Evolutionary conservation across 1,140 invertebrate genomes (phyloP).

Genomic region (Caenorhabditis tropicalis): DNA sequence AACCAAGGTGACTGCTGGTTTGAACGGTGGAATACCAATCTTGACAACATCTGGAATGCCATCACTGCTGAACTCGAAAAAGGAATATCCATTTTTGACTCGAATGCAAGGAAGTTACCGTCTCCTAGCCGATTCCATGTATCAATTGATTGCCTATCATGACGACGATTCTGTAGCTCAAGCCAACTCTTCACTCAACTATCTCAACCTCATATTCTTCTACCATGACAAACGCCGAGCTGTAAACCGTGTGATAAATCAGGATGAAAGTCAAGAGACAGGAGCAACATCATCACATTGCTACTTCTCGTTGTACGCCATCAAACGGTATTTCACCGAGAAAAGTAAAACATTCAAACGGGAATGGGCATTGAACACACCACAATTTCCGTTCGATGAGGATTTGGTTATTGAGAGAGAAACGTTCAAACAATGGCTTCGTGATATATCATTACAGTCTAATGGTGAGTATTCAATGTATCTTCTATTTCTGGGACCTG

Average conservation of each 20-base stretch:
- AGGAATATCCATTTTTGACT: constrained; percentile 81
- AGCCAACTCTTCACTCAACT: constrained; percentile 59
- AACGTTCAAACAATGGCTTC: constrained; percentile 65
- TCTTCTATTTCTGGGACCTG: too few relatives aligned
- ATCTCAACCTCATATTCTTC: constrained; percentile 68
- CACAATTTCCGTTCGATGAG: constrained; percentile 68
- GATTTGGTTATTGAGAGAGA: constrained; percentile 58
- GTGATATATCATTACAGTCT: constrained; percentile 61
- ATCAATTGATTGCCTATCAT: constrained; percentile 65
- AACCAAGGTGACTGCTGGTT: constrained; percentile 83
- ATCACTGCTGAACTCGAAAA: constrained; percentile 80
- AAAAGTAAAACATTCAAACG: constrained; percentile 64
- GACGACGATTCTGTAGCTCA: constrained; percentile 37
- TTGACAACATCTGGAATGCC: constrained; percentile 84
- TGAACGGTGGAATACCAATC: constrained; percentile 81
- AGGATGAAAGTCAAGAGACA: constrained; percentile 54
- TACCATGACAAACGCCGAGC: constrained; percentile 71
- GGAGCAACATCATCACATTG: constrained; percentile 60
- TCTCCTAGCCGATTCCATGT: constrained; percentile 77
- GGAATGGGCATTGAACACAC: constrained; percentile 64
- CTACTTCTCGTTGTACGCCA: constrained; percentile 71
- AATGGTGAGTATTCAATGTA: constrained; percentile 62
- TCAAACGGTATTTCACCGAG: constrained; percentile 69
- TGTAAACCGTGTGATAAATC: constrained; percentile 58
- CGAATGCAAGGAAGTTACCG: constrained; percentile 85